phyloP scores from a whole-genome alignment of 37 sponge, comb jelly and placozoan species.

The Spongilla lacustris region DNA sequence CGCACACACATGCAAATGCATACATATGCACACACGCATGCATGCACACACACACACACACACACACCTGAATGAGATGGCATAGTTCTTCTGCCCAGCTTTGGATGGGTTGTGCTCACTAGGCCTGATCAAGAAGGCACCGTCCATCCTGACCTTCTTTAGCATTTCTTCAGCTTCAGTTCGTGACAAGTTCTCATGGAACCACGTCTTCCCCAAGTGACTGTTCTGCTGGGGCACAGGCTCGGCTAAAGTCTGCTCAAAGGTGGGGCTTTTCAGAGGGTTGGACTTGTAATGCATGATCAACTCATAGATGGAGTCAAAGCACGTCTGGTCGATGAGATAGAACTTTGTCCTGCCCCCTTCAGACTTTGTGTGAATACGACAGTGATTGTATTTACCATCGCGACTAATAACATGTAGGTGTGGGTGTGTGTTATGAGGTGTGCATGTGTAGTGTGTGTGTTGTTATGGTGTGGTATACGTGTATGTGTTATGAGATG shows the following conservation, averaged over 20 bases:
- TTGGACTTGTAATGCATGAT: slow-evolving; percentile 83
- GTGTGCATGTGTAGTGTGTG: not conserved
- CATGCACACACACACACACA: not conserved
- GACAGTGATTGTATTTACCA: slow-evolving; percentile 70
- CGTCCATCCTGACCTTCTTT: slow-evolving; percentile 90
- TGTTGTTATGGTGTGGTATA: not conserved
- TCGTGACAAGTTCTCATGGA: slow-evolving; percentile 74
- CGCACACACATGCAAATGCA: not conserved
- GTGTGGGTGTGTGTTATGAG: not conserved
- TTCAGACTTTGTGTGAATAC: slow-evolving; percentile 80
- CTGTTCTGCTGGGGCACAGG: slow-evolving; percentile 79
- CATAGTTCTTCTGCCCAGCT: slow-evolving; percentile 45
- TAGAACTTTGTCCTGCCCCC: slow-evolving; percentile 80
- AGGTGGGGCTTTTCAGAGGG: slow-evolving; percentile 79
- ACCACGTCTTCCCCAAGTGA: slow-evolving; percentile 80
- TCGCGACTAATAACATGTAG: slow-evolving; percentile 48
- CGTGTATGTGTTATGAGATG: slow-evolving; percentile 21
- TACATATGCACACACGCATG: no score
- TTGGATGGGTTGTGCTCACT: slow-evolving; percentile 49
- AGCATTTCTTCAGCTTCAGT: slow-evolving; percentile 92
- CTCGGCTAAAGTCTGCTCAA: slow-evolving; percentile 84
- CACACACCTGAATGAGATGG: slow-evolving; percentile 86
- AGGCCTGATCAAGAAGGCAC: slow-evolving; percentile 93
- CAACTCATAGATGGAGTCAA: slow-evolving; percentile 90
- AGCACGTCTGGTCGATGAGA: slow-evolving; percentile 84